Conservation (phyloP, 2,797 vertebrate species). For the Peromyscus nudipes region DNA sequence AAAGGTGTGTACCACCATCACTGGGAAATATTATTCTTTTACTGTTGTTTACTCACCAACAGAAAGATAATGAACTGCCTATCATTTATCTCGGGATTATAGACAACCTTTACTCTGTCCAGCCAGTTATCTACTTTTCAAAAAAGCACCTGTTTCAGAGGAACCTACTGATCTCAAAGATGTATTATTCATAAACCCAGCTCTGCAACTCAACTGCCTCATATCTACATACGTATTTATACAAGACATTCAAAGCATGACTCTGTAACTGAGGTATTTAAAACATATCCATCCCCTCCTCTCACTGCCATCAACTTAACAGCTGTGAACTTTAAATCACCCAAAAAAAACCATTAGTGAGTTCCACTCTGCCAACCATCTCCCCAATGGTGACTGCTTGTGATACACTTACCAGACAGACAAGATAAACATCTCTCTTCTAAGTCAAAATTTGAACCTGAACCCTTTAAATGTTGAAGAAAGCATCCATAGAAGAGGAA, state of each 20-base stretch:
- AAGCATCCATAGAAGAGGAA: neutral
- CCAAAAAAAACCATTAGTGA: neutral
- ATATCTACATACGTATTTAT: neutral
- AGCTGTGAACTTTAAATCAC: neutral
- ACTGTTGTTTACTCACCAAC: neutral
- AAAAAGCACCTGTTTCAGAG: neutral
- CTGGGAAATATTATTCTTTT: neutral
- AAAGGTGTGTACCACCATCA: neutral
- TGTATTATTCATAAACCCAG: neutral
- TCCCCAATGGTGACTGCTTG: no score
- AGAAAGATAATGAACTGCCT: neutral
- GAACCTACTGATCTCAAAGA: neutral
- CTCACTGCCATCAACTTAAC: neutral
- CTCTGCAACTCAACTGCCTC: neutral
- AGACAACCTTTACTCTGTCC: neutral
- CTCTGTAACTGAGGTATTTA: neutral
- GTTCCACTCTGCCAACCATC: neutral
- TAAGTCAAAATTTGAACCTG: neutral
- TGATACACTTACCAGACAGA: neutral
- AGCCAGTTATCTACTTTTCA: neutral
- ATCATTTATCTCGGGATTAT: neutral
- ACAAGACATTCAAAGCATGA: neutral
- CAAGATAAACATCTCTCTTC: neutral
- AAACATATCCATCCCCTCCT: neutral
- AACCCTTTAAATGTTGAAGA: neutral